These are phyloP conservation scores for Toxotes chatareus DNA, from an alignment of 2,113 vertebrate genomes.

Conservation along the genomic window DNA sequence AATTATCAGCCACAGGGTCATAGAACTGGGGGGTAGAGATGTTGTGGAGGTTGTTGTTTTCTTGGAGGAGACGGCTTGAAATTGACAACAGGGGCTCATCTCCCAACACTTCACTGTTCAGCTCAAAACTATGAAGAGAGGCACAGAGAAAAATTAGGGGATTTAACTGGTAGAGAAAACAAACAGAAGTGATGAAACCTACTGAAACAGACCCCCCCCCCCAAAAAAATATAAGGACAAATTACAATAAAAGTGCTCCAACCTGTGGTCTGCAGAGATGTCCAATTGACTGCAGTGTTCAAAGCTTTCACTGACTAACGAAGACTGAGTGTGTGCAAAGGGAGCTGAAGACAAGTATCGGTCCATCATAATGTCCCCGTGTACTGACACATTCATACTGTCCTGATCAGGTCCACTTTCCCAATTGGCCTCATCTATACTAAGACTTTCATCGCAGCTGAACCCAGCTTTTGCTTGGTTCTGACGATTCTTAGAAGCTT, in stretches of 20 bases:
- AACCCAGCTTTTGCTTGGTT: slow-evolving; percentile 59
- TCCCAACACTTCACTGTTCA: slow-evolving; percentile 77
- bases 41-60: slow-evolving; percentile 2
- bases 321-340: slow-evolving; percentile 59
- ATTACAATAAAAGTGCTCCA: not conserved
- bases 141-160: not conserved
- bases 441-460: slow-evolving; percentile 28
- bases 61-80: slow-evolving; percentile 59
- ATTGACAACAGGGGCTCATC: slow-evolving; percentile 73
- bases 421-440: slow-evolving; percentile 20
- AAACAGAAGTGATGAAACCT: not conserved
- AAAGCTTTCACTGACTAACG: slow-evolving; percentile 57
- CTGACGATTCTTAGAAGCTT: slow-evolving; percentile 65
- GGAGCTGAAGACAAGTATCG: slow-evolving; percentile 82
- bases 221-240: not conserved
- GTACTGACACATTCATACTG: slow-evolving; percentile 36
- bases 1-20: not conserved
- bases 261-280: slow-evolving; percentile 73
- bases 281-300: slow-evolving; percentile 76
- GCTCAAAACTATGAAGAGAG: slow-evolving; percentile 71
- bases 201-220: not conserved
- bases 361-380: slow-evolving; percentile 79
- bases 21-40: not conserved
- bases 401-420: slow-evolving; percentile 47
- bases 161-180: not conserved